Conservation (phyloP, 1,140 invertebrate genomes). For the Doryteuthis pealeii region DNA sequence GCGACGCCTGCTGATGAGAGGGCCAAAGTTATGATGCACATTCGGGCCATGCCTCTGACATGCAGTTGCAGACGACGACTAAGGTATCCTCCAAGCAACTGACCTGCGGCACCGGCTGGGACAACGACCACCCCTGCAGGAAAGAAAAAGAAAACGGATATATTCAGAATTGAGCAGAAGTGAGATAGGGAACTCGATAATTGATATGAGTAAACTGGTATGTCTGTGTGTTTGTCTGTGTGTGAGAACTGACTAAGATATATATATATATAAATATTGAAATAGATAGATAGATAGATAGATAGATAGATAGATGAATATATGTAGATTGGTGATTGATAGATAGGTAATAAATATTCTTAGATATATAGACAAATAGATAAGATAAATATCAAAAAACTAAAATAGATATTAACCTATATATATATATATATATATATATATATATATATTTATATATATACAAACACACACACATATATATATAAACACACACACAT, state of each 20-base stretch:
- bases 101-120: constrained; percentile 41
- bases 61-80: constrained; percentile 31
- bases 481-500: too few relatives aligned
- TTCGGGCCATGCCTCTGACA: constrained; percentile 38
- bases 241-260: too few relatives aligned
- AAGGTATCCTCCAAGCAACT: constrained; percentile 40
- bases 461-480: too few relatives aligned
- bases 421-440: too few relatives aligned
- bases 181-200: neutral
- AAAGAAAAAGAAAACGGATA: neutral
- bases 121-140: constrained; percentile 38
- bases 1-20: constrained; percentile 68
- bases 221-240: neutral
- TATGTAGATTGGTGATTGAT: neutral
- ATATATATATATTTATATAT: too few relatives aligned
- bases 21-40: constrained; percentile 58
- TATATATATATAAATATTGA: too few relatives aligned
- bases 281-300: too few relatives aligned
- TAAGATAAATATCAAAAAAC: too few relatives aligned
- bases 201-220: neutral
- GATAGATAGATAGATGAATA: too few relatives aligned
- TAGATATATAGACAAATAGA: too few relatives aligned
- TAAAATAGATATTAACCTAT: too few relatives aligned
- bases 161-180: neutral
- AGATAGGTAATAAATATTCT: too few relatives aligned